phyloP scores from a whole-genome alignment of 53 echinoderm and acorn worm genomes.

The Patiria pectinifera region DNA sequence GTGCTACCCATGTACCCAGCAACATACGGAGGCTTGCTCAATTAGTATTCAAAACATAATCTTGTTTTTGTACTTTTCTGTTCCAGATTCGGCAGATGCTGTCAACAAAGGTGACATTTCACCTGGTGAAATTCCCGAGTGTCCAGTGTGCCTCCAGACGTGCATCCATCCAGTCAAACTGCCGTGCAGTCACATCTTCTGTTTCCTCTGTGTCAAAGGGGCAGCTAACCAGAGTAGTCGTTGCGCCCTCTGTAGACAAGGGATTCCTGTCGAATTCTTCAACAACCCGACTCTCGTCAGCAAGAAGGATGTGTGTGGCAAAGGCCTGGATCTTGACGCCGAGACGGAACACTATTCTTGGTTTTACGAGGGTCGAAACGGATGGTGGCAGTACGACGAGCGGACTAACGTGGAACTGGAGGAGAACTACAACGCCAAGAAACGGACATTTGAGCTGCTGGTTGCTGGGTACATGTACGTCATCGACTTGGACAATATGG shows the following conservation, averaged over 20 bases:
- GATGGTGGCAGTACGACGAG: conserved; percentile 99
- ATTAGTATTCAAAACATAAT: background rate
- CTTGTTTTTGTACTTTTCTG: background rate
- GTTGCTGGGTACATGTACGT: conserved; percentile 94
- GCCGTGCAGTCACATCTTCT: conserved; percentile 94
- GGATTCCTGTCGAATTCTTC: conserved; percentile 86
- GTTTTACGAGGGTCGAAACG: conserved; percentile 98
- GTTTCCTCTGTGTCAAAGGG: conserved; percentile 98
- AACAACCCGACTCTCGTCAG: conserved; percentile 77
- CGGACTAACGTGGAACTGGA: conserved; percentile 88
- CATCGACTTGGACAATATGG: conserved; percentile 94
- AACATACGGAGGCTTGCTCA: too few species aligned
- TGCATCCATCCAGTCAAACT: conserved; percentile 91
- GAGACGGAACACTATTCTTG: conserved; percentile 74
- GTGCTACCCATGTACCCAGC: too few species aligned
- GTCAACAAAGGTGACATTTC: conserved; percentile 37
- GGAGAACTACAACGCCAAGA: conserved; percentile 82
- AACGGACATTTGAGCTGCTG: conserved; percentile 87
- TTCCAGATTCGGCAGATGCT: background rate
- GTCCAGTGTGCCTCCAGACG: conserved; percentile 93
- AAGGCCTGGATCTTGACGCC: conserved; percentile 31
- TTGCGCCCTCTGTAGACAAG: conserved; percentile 93
- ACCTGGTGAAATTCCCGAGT: conserved; percentile 70
- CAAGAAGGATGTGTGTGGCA: conserved; percentile 32
- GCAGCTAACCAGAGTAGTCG: conserved; percentile 89